Evolutionary conservation across 2,888 invertebrate species (phyloP).

Genomic region (Drosophila antonietae): DNA sequence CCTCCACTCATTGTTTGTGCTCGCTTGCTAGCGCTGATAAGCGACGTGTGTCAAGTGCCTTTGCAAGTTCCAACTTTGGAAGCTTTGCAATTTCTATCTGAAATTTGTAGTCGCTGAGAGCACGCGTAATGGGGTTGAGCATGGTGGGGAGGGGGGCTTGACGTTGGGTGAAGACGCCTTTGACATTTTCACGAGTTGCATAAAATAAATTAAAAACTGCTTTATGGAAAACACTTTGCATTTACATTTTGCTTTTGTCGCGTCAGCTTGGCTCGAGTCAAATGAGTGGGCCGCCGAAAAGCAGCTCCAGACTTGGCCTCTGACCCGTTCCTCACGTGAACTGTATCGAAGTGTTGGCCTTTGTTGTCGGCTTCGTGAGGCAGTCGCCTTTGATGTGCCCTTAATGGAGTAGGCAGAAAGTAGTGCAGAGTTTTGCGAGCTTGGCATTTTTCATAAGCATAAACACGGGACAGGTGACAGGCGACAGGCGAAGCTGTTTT

Average conservation of each 20-base stretch:
- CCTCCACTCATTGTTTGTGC: conserved; percentile 15
- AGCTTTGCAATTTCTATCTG: conserved; percentile 20
- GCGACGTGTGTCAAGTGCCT: conserved; percentile 27
- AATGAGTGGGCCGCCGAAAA: conserved; percentile 49
- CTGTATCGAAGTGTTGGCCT: conserved; percentile 40
- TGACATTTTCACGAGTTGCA: conserved; percentile 74
- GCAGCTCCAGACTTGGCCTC: conserved; percentile 24
- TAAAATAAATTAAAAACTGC: conserved; percentile 79
- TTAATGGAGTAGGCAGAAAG: conserved; percentile 38
- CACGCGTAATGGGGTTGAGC: not conserved
- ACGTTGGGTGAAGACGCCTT: conserved; percentile 44
- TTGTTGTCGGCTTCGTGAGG: conserved; percentile 47
- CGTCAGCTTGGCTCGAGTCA: conserved; percentile 50
- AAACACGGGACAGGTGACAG: conserved; percentile 61
- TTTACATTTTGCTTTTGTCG: conserved; percentile 62
- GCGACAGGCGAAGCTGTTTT: conserved; percentile 46
- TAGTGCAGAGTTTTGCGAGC: conserved; percentile 37
- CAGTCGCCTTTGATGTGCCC: conserved; percentile 73
- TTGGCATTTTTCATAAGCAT: conserved; percentile 68
- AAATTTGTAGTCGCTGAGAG: conserved; percentile 18
- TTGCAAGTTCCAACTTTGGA: not conserved
- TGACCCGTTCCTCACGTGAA: not conserved
- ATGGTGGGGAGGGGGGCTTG: conserved; percentile 27
- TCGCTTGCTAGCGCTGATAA: not conserved
- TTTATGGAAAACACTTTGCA: conserved; percentile 67